Evolutionary conservation across 2,113 vertebrate genomes (phyloP).

Genomic region (Illadopsis cleaveri): DNA sequence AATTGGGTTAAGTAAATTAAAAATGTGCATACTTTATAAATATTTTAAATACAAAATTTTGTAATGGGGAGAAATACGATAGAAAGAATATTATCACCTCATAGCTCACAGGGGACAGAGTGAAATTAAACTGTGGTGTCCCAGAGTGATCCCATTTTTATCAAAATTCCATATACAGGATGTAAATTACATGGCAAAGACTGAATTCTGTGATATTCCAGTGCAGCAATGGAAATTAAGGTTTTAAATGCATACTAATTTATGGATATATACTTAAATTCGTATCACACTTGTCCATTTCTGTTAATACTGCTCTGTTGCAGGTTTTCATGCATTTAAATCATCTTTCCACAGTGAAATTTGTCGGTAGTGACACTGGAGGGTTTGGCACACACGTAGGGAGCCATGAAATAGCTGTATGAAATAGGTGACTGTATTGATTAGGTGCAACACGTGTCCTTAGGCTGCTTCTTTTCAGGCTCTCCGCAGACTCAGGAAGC

Average conservation of each 20-base stretch:
- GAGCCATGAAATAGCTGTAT: not conserved
- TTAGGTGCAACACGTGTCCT: not conserved
- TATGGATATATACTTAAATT: not conserved
- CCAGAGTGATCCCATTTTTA: not conserved
- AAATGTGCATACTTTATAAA: not conserved
- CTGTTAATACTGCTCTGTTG: not conserved
- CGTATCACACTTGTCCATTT: not conserved
- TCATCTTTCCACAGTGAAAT: not conserved
- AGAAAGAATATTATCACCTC: not conserved
- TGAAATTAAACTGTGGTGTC: not conserved
- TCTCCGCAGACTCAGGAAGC: not conserved
- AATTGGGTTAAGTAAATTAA: not conserved
- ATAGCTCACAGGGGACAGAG: not conserved
- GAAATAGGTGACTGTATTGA: not conserved
- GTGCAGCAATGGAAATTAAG: not conserved
- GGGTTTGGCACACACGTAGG: not conserved
- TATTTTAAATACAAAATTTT: not conserved
- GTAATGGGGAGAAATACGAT: not conserved
- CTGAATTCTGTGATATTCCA: not conserved
- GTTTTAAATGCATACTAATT: not conserved
- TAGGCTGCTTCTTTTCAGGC: not conserved
- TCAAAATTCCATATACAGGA: not conserved
- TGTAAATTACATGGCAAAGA: not conserved
- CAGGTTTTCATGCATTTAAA: not conserved
- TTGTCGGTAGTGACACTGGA: not conserved